Conservation (phyloP, 53 echinoderm and acorn worm genomes). For the Luidia sarsii region DNA sequence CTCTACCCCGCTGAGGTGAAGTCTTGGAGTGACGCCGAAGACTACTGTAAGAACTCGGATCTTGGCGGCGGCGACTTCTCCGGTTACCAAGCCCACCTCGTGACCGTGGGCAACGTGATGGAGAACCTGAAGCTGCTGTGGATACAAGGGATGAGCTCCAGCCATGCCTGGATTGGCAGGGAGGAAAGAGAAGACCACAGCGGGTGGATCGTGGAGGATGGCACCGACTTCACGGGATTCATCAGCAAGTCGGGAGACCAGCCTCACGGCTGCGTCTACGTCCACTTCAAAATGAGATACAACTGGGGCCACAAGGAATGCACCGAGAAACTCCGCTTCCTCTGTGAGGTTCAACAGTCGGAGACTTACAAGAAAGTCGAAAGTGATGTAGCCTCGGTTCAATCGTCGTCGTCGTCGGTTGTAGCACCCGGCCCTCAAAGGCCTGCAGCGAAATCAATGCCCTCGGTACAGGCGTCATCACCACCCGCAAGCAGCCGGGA, state of each 20-base stretch:
- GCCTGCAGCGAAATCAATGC: background rate
- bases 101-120: conserved; percentile 4
- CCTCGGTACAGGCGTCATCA: background rate
- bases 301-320: conserved; percentile 23
- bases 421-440: background rate
- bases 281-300: background rate
- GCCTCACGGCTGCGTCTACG: background rate
- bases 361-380: background rate
- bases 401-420: background rate
- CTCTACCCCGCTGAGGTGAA: background rate
- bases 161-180: conserved; percentile 3
- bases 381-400: background rate
- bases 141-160: background rate
- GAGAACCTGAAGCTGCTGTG: background rate
- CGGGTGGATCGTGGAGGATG: conserved; percentile 22
- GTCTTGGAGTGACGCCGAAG: conserved; percentile 17
- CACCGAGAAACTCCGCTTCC: background rate
- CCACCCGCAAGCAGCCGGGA: background rate
- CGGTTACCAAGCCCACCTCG: conserved; percentile 21
- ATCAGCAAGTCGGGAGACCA: background rate
- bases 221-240: background rate
- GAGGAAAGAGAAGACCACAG: background rate
- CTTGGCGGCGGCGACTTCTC: background rate
- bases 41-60: conserved; percentile 6
- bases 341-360: conserved; percentile 20